Evolutionary conservation across 37 sponge, comb jelly and placozoan genomes (phyloP).

Genomic region (Diacarnus erythraeanus): DNA sequence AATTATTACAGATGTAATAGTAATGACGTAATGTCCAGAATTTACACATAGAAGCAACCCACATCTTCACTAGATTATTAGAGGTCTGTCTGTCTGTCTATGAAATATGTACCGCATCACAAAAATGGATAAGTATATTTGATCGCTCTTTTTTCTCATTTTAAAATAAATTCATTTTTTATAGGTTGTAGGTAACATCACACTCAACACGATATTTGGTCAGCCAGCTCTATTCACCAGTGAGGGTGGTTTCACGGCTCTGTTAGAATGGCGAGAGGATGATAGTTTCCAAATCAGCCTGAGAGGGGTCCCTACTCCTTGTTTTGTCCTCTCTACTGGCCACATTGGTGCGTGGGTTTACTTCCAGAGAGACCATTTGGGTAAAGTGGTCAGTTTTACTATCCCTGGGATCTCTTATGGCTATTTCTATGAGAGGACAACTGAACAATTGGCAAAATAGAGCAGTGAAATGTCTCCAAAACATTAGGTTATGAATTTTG

Average conservation of each 20-base stretch:
- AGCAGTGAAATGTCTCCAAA: too few relatives aligned
- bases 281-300: conserved; percentile 53
- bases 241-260: neutral
- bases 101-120: too few relatives aligned
- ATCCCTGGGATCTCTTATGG: conserved; percentile 59
- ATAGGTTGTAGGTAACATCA: neutral
- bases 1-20: too few relatives aligned
- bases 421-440: neutral
- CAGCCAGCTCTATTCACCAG: neutral
- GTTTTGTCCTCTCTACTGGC: conserved; percentile 20
- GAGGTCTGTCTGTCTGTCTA: too few relatives aligned
- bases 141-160: too few relatives aligned
- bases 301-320: conserved; percentile 14
- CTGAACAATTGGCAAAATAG: too few relatives aligned
- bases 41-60: too few relatives aligned
- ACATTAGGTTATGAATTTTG: too few relatives aligned
- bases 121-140: too few relatives aligned
- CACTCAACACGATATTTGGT: neutral
- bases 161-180: neutral
- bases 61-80: too few relatives aligned
- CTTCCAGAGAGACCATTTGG: conserved; percentile 26
- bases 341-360: conserved; percentile 47
- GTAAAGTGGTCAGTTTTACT: conserved; percentile 29
- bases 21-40: too few relatives aligned
- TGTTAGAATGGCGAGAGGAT: conserved; percentile 30